Evolutionary conservation across 2,888 invertebrate genomes (phyloP).

Genomic region (Leptinotarsa peninsularis): DNA sequence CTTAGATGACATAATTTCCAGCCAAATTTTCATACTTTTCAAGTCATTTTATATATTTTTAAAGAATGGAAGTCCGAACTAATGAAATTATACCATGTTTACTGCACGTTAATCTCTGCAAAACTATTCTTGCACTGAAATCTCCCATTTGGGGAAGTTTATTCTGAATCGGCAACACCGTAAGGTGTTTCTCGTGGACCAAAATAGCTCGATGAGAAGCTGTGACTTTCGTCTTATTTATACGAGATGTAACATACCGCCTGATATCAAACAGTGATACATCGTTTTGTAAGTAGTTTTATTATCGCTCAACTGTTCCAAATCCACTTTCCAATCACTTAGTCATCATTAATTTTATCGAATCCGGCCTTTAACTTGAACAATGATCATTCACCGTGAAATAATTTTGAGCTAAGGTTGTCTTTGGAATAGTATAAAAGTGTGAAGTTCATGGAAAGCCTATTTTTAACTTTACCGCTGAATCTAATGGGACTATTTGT

Average conservation of each 20-base stretch:
- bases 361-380: neutral
- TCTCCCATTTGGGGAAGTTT: neutral
- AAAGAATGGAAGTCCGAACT: too few species aligned
- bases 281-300: slow-evolving; percentile 7
- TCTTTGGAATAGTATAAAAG: too few species aligned
- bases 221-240: slow-evolving; percentile 10
- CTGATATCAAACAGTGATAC: slow-evolving; percentile 9
- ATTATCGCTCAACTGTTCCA: neutral
- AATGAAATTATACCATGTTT: too few species aligned
- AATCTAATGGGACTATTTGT: too few species aligned
- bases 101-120: neutral
- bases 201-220: slow-evolving; percentile 2
- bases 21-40: too few species aligned
- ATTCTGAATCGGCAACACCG: neutral
- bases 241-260: slow-evolving; percentile 7
- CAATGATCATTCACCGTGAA: neutral
- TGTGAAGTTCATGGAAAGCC: too few species aligned
- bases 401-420: too few species aligned
- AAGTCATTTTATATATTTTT: too few species aligned
- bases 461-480: too few species aligned
- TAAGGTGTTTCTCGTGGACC: slow-evolving; percentile 10
- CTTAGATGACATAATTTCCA: too few species aligned
- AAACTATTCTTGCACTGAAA: neutral
- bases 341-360: neutral
- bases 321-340: slow-evolving; percentile 4